Base-by-base conservation (phyloP, 2,113 vertebrate species). In the Vulpes lagopus region DNA sequence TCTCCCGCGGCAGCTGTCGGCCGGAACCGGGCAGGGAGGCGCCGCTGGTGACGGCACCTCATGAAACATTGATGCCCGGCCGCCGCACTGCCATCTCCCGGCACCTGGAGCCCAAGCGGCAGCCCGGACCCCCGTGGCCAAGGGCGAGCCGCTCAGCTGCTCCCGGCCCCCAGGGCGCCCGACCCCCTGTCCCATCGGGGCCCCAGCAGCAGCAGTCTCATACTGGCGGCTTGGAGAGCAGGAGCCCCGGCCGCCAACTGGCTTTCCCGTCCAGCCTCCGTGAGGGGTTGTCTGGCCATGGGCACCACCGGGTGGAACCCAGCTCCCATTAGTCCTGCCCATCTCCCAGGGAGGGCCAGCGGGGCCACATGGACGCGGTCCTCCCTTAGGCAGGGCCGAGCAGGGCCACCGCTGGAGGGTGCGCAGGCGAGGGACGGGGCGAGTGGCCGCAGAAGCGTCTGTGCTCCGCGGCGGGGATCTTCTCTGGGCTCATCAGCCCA, bases 41-140 rank as follows among this genome's bases (percentile, higher is more conserved):
- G 90, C 96, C 88, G 11, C 89, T 20, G 14, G 51, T 78, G 88
- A 95, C 38, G 19, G 97, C 92, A 82, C 83, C 87, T 97, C 96
- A 74, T 96, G 97, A 97, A 98, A 97, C 96, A 94, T 97, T 96
- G 93, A 98, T 84, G 96, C 92, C 51, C 4, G 17, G 71, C 60
- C 2, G 49, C 83, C 7, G 30, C 71, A 62, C 93, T 93, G 94
- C 92, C 90, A 65, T 85, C 96, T 96, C 92, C 90, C 3, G 4
- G 95, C 96, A 96, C 97, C 94, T 89, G 93, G 78, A 19, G 69
- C 35, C 65, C 25, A 35, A 92, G 78, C 55, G 11, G 67, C 73
- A 17, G 51, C 76, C 94, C 4, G 1, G 49, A 95, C 71, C 65
- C 74, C 59, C 0, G 27, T 7, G 62, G 91, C 86, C 32, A 0